Base-by-base conservation (phyloP, 2,888 invertebrate species). In the Ferrisia virgata region DNA sequence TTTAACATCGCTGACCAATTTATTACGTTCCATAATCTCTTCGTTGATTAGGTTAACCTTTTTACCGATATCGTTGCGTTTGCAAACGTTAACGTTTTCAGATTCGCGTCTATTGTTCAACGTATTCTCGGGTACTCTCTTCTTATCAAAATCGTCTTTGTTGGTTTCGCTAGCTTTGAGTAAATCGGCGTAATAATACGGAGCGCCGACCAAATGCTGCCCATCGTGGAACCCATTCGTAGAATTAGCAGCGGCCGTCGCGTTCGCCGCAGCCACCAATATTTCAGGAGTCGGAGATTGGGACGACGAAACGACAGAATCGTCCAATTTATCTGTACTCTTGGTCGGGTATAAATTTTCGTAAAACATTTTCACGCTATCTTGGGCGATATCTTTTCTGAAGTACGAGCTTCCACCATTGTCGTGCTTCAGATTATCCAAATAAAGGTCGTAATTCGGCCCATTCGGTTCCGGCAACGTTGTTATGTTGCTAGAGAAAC, bases 161-260 rank as follows among this genome's bases (percentile, higher is more conserved):
- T 18, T 47, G 22, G 85, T 85, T 69, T 85, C 85, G 53, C 86
- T 86, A 5, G 85, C 86, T 86, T 87, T 87, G 89, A 86, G 92
- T 80, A 92, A 90, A 88, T 96, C 96, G 0, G 96, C 95, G 88
- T 96, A 96, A 87, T 96, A 96, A 87, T 96, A 96, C 0, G 96
- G 95, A 40, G 94, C 95, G 1, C 89, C 89, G 5, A 11, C 39
- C 15, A 76, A 36, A 43, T 82, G 72, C 0, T 82, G 72, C 0
- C 72, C 36, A 18, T 76, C 72, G 36, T 76, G 72, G 15, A 64
- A 64, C 5, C 9, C 9, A 28, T 28, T 15, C 4, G 64, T 28
- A 11, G 36, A 15, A n/a, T 31, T 58, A 25, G 2, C 36, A 33
- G 18, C 40, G 22, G 40, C n/a, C 3, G 15, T 25, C 13, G 40